Evolutionary conservation across 2,888 invertebrate species (phyloP).

Genomic region (Druceiella hillmani): DNA sequence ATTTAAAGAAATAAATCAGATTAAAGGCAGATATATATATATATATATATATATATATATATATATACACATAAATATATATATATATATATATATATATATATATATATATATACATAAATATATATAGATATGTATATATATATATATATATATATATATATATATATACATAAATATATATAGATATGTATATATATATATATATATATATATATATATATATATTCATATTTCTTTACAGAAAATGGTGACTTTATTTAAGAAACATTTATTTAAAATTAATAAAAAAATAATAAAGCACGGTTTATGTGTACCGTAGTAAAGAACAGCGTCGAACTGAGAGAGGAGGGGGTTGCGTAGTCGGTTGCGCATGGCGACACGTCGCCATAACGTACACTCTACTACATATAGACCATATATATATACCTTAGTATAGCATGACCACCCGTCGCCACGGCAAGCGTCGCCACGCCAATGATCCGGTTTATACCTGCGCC

Average conservation of each 20-base stretch:
- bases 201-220: constrained; percentile 1
- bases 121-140: neutral
- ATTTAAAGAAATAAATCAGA: neutral
- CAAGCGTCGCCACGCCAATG: no score
- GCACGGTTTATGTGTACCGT: no score
- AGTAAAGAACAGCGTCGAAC: no score
- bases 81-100: constrained; percentile 1
- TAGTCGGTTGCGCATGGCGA: no score
- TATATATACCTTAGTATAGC: no score
- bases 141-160: constrained; percentile 1
- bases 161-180: neutral
- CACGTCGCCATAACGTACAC: no score
- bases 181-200: neutral
- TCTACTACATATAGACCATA: no score
- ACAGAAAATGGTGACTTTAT: neutral
- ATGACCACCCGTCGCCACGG: no score
- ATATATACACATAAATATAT: neutral
- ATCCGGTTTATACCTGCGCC: no score
- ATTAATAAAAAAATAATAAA: no score
- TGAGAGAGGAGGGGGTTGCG: no score
- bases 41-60: constrained; percentile 1
- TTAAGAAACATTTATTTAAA: no score
- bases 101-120: neutral
- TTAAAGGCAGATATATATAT: neutral
- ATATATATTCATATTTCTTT: neutral